Evolutionary conservation across 2,797 vertebrate genomes (phyloP), one percentile per base, ranked within the genome.

Genomic region (Limosa lapponica): DNA sequence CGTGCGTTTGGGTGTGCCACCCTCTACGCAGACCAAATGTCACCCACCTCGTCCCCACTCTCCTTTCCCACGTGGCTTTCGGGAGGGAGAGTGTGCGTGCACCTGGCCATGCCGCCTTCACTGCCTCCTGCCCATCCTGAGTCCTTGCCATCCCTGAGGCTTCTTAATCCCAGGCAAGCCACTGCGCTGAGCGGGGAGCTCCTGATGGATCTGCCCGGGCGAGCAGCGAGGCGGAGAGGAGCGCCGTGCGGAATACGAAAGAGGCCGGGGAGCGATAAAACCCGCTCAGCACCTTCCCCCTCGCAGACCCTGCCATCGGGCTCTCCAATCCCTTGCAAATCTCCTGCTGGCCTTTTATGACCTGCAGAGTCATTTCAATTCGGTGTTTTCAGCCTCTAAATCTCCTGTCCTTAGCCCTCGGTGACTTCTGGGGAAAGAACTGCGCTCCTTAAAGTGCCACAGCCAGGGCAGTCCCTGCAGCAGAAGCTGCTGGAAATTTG

Each of bases 151-250:
- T 97, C 57, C 97, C 96, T 93, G 87, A 97, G 98, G 98, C 97
- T 97, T 96, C 97, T 97, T 98, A 98, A 98, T 98, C 97, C 98
- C 82, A 61, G 97, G 96, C 82, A 83, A 97, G 78, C 82, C 43
- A 52, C 95, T 90, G 97, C 65, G 95, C 97, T 97, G 98, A 98
- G 98, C 97, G 97, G 98, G 98, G 97, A 97, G 98, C 98, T 98
- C 98, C 97, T 96, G 98, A 75, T 89, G 94, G 97, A 97, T 97
- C 97, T 95, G 97, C 85, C 62, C 13, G n/a, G 74, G 52, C 16
- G 86, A 93, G 73, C 94, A 87, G 87, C 3, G 9, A 82, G 91
- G 85, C 44, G 2, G 75, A 70, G 95, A 75, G 82, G 10, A 87
- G 75, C 16, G 2, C 67, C 3, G 2, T 24, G 32, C 0, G 0